Conservation (phyloP, 2,888 invertebrate genomes). For the Entomobrya multifasciata region DNA sequence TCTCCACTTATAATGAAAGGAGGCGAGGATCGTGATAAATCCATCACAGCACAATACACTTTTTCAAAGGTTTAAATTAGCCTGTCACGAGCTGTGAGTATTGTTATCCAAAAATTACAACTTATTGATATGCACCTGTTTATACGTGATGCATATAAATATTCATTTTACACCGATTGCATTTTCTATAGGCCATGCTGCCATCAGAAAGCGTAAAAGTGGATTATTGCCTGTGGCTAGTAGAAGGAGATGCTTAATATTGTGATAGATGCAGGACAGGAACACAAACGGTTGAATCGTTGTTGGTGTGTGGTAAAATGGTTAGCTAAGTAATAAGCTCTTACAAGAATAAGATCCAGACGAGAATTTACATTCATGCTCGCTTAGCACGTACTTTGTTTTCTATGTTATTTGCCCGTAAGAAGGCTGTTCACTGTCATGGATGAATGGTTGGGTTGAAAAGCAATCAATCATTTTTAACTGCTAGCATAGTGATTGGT, state of each 20-base stretch:
- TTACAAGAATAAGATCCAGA: neutral
- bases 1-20: constrained; percentile 4
- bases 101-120: neutral
- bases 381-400: too few relatives aligned
- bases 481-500: constrained; percentile 61
- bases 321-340: too few relatives aligned
- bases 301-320: too few relatives aligned
- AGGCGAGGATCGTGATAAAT: constrained; percentile 33
- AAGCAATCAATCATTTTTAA: constrained; percentile 70
- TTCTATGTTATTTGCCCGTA: too few relatives aligned
- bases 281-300: neutral
- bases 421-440: constrained; percentile 5
- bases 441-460: constrained; percentile 60
- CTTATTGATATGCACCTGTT: neutral
- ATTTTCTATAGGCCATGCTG: too few relatives aligned
- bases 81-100: constrained; percentile 37
- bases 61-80: constrained; percentile 25
- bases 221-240: constrained; percentile 1
- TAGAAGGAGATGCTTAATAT: neutral
- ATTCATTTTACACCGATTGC: neutral
- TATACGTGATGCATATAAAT: constrained; percentile 13
- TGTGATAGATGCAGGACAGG: neutral
- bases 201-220: neutral
- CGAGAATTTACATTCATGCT: too few relatives aligned
- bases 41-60: constrained; percentile 21